Evolutionary conservation across 1,140 invertebrate genomes (phyloP).

Genomic region (Drosophila carrolli): DNA sequence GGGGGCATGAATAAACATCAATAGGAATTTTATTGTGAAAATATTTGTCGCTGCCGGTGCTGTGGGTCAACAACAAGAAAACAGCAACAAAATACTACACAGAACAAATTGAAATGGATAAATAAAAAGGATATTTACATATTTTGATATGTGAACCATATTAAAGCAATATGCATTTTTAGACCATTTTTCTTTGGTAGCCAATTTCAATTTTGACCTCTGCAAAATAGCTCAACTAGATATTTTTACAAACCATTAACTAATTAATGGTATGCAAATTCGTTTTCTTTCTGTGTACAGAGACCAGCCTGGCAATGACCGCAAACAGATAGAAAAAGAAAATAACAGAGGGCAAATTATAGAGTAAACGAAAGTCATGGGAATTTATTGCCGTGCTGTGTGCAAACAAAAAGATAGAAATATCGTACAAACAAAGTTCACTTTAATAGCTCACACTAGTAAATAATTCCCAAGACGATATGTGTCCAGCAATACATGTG

Average conservation of each 20-base stretch:
- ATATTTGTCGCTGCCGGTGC: conserved; percentile 45
- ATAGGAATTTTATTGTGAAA: conserved; percentile 66
- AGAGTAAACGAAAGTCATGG: conserved; percentile 17
- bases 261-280: too few species aligned
- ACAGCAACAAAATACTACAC: background rate
- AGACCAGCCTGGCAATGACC: conserved; percentile 21
- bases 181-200: too few species aligned
- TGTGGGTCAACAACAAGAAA: conserved; percentile 14
- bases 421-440: conserved; percentile 1
- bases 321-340: conserved; percentile 13
- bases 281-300: background rate
- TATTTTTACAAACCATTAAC: too few species aligned
- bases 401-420: conserved; percentile 4
- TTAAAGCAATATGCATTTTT: too few species aligned
- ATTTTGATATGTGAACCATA: too few species aligned
- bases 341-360: background rate
- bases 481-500: background rate
- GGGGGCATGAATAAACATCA: conserved; percentile 65
- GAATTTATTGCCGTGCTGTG: conserved; percentile 21
- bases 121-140: too few species aligned
- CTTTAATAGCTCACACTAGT: conserved; percentile 3
- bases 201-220: too few species aligned
- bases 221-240: too few species aligned
- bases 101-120: background rate
- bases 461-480: conserved; percentile 8